These are phyloP conservation scores for Ceratotherium simum DNA, from an alignment of 2,113 vertebrate genomes.

Conservation along the genomic window DNA sequence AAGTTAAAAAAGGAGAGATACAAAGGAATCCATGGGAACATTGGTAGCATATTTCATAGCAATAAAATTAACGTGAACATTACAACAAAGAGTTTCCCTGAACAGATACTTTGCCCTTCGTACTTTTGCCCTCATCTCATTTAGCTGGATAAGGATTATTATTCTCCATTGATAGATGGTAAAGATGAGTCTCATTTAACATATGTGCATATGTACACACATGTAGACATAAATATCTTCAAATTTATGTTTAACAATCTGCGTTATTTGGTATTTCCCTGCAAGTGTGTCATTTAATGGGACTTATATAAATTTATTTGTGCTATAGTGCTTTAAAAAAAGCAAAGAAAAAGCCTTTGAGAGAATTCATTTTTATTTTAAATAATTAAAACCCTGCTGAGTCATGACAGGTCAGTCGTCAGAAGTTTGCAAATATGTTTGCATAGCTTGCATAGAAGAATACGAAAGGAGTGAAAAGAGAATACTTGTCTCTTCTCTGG, in stretches of 20 bases:
- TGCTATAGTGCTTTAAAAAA: background rate
- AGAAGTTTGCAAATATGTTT: background rate
- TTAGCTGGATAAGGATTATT: background rate
- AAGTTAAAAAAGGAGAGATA: background rate
- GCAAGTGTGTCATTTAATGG: background rate
- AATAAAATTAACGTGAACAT: background rate
- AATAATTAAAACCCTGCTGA: constrained; percentile 32
- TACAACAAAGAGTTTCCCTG: background rate
- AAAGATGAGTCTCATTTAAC: background rate
- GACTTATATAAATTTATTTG: background rate
- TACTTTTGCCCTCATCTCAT: background rate
- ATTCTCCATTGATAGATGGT: background rate
- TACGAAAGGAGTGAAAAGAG: background rate
- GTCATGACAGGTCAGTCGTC: background rate
- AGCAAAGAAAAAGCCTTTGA: background rate
- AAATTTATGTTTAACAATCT: background rate
- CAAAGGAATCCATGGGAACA: background rate
- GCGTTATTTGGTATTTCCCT: background rate
- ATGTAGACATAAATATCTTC: background rate
- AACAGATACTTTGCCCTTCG: background rate
- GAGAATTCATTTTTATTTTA: constrained; percentile 7
- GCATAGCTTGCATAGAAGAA: background rate
- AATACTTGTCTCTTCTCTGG: background rate
- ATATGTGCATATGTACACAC: background rate
- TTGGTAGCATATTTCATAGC: background rate